Base-by-base conservation (phyloP, 2,888 invertebrate species). In the Ypsolopha scabrella region DNA sequence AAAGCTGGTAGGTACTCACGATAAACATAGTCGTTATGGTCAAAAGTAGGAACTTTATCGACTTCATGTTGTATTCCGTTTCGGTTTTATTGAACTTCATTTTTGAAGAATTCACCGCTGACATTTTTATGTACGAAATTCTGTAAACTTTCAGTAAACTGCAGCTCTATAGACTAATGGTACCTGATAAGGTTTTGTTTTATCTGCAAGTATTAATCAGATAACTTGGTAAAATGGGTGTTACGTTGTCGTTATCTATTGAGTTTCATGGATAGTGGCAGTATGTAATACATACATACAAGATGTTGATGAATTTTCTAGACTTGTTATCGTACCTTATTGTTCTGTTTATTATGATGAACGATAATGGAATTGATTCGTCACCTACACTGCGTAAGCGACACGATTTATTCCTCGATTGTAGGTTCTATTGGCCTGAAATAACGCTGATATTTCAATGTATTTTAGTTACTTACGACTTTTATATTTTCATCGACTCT, bases 1-100 rank as follows among this genome's bases (percentile, higher is more conserved):
- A 37, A 6, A 44, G n/a, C n/a, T n/a, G n/a, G n/a, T n/a, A n/a
- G 10, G 11, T 65, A 82, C 85, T 82, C 58, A 85, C 86, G 58
- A 83, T 69, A 59, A 82, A 86, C 83, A 86, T 83, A 4, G 75
- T 62, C 0, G 83, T 85, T 51, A 86, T 83, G 0, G 80, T 80
- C 60, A 86, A 56, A 67, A 83, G 60, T 3, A 86, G 72, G 72
- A 83, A 85, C 54, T 81, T 67, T 48, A 86, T 74, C 47, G 85
- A 85, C 64, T 80, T 85, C 85, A 85, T 77, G 49, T 80, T 81
- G 64, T 83, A 83, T 45, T 86, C 82, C 38, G 75, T 63, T 55
- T 85, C 83, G 0, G 80, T 72, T 53, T 82, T 85, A 7, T 60
- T 72, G 34, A 85, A 72, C 60, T 72, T 69, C 68, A 83, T 75